Conservation (phyloP, 2,113 vertebrate genomes). For the Laticauda colubrina region DNA sequence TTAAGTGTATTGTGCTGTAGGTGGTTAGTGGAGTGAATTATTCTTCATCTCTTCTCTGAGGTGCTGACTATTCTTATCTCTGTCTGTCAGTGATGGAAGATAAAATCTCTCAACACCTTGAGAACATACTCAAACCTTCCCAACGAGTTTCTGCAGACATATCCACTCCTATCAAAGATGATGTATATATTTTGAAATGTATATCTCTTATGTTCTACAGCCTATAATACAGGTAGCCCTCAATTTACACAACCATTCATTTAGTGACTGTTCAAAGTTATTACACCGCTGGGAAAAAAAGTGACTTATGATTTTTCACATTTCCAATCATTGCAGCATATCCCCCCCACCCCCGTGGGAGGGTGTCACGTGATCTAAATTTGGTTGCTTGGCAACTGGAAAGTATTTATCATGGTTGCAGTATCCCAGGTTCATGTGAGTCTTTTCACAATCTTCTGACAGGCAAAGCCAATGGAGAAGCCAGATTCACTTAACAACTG, state of each 20-base stretch:
- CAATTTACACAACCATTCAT: neutral
- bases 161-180: neutral
- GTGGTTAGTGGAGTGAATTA: slow-evolving; percentile 24
- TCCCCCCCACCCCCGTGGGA: neutral
- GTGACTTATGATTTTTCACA: neutral
- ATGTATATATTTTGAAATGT: neutral
- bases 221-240: neutral
- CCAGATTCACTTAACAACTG: neutral
- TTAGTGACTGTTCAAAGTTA: neutral
- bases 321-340: neutral
- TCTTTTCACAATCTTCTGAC: neutral
- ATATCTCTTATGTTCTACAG: neutral
- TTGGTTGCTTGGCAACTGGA: neutral
- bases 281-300: neutral
- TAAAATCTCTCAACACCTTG: slow-evolving; percentile 20
- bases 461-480: neutral
- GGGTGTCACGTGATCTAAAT: neutral
- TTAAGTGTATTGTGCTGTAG: slow-evolving; percentile 33
- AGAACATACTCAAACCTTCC: neutral
- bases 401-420: neutral
- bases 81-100: slow-evolving; percentile 7
- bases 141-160: neutral
- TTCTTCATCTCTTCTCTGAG: slow-evolving; percentile 14
- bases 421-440: neutral
- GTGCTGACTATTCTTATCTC: slow-evolving; percentile 24